Conservation (phyloP, 1,140 invertebrate genomes). For the Cardiocondyla obscurior region DNA sequence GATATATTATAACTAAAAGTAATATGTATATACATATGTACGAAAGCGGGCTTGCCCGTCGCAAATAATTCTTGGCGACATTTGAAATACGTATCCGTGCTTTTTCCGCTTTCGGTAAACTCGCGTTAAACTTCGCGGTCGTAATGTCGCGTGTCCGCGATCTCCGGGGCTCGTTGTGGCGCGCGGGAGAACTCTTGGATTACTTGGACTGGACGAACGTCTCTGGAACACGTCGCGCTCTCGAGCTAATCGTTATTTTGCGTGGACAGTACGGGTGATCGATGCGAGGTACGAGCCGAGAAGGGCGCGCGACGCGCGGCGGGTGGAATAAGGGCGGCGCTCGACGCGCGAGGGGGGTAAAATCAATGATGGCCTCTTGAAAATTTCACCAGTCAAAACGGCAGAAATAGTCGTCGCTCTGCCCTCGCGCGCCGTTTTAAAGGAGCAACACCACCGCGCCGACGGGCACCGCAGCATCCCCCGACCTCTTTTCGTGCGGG, state of each 20-base stretch:
- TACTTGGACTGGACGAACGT: conserved; percentile 35
- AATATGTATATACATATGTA: neutral
- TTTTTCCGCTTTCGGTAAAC: neutral
- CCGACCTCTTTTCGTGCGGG: conserved; percentile 33
- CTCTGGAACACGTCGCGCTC: conserved; percentile 59
- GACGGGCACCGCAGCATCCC: conserved; percentile 18
- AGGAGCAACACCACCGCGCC: conserved; percentile 47
- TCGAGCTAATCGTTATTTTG: conserved; percentile 73
- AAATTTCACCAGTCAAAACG: conserved; percentile 77
- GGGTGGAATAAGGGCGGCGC: conserved; percentile 72
- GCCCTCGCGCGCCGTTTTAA: conserved; percentile 65
- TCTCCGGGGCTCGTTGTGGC: neutral
- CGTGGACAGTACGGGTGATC: conserved; percentile 72
- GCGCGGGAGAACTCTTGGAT: conserved; percentile 1
- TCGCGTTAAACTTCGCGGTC: conserved; percentile 19
- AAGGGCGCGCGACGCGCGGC: conserved; percentile 66
- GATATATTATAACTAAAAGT: neutral
- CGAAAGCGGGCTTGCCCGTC: neutral
- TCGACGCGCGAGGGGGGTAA: conserved; percentile 69
- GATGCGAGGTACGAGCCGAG: conserved; percentile 70
- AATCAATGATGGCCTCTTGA: conserved; percentile 78
- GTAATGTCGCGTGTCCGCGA: conserved; percentile 22
- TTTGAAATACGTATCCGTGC: neutral
- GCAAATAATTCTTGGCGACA: neutral
- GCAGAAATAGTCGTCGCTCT: conserved; percentile 72